Percentiles rank a stretch among this genome's conserved stretches.
Evolutionary conservation across 2,888 invertebrate genomes (phyloP).

Genomic region (Sericinus montela): DNA sequence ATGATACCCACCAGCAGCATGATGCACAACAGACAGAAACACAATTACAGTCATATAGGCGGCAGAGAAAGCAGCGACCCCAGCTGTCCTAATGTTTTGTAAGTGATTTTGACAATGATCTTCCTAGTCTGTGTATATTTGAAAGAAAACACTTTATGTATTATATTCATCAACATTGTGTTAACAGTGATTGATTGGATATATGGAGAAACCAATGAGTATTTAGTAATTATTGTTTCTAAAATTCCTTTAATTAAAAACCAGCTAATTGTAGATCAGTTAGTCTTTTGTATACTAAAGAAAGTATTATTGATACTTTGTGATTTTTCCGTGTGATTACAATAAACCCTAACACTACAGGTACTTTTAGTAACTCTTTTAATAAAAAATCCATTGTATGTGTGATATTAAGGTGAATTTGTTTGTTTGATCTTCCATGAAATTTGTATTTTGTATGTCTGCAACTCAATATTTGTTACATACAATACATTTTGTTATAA

Average conservation of each 20-base stretch:
- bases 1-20: conserved; percentile 19
- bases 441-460: conserved; percentile 12
- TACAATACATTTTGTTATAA: background rate
- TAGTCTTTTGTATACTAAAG: background rate
- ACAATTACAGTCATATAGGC: conserved; percentile 28
- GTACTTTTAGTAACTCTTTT: conserved; percentile 10
- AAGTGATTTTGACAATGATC: conserved; percentile 15
- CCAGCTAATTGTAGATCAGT: too few species aligned
- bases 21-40: conserved; percentile 27
- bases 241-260: too few species aligned
- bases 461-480: conserved; percentile 5
- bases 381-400: too few species aligned
- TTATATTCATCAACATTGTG: background rate
- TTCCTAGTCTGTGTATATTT: conserved; percentile 24
- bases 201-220: conserved; percentile 4
- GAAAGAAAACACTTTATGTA: background rate
- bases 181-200: conserved; percentile 3
- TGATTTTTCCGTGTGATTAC: conserved; percentile 6
- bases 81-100: conserved; percentile 24
- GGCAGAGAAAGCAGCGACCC: conserved; percentile 30
- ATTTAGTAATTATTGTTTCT: background rate
- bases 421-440: conserved; percentile 1
- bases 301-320: background rate
- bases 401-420: conserved; percentile 19
- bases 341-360: too few species aligned